These are phyloP conservation scores for Drosophila siamana DNA, from an alignment of 2,888 invertebrate genomes.

Conservation along the genomic window DNA sequence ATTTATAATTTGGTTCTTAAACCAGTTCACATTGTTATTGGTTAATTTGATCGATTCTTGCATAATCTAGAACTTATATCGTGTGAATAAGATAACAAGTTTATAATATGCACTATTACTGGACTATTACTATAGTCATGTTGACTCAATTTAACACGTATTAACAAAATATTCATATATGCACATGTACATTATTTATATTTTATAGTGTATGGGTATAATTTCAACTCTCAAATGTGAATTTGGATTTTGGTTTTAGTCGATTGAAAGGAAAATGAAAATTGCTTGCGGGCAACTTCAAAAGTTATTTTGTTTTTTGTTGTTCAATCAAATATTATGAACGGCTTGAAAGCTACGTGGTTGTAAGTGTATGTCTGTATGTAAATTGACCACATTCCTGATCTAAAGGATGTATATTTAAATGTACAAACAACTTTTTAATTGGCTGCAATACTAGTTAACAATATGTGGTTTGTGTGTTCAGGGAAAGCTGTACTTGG, in stretches of 20 bases:
- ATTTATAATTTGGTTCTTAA: not conserved
- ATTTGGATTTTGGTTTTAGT: conserved; percentile 15
- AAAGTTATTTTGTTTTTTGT: conserved; percentile 27
- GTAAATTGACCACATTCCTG: conserved; percentile 24
- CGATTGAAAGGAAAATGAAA: conserved; percentile 33
- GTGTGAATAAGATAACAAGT: not conserved
- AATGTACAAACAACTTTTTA: conserved; percentile 19
- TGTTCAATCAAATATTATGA: conserved; percentile 5
- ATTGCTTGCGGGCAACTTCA: conserved; percentile 32
- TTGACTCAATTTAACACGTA: conserved; percentile 35
- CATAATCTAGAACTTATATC: not conserved
- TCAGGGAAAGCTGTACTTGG: conserved; percentile 6
- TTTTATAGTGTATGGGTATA: conserved; percentile 9
- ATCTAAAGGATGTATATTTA: conserved; percentile 20
- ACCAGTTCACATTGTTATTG: not conserved
- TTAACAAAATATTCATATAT: conserved; percentile 25
- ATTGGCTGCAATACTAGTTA: not conserved
- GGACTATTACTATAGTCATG: conserved; percentile 25
- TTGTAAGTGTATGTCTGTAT: conserved; percentile 1
- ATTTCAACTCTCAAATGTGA: conserved; percentile 27
- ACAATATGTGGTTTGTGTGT: not conserved
- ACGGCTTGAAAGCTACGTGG: conserved; percentile 1
- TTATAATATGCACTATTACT: not conserved
- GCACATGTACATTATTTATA: conserved; percentile 1
- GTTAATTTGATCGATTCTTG: not conserved